phyloP scores from a whole-genome alignment of 2,888 invertebrate species.

The Itoplectis maculator region DNA sequence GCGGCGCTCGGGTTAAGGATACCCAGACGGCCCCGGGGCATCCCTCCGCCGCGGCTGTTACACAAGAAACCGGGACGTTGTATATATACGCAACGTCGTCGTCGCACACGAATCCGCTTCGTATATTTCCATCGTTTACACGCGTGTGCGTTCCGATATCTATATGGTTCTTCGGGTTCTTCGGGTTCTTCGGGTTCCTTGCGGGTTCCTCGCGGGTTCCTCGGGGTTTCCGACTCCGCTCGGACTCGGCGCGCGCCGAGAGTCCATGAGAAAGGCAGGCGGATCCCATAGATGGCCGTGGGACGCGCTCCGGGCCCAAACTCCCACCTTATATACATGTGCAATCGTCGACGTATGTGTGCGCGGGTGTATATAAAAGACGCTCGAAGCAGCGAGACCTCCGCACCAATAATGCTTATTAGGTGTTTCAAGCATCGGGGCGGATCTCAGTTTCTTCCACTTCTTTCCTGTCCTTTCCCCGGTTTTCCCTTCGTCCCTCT shows the following conservation, averaged over 20 bases:
- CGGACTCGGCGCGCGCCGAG: conserved; percentile 33
- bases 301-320: conserved; percentile 82
- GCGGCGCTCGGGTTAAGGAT: conserved; percentile 65
- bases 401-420: conserved; percentile 77
- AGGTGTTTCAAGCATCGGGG: conserved; percentile 68
- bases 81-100: conserved; percentile 26
- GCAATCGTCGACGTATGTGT: background rate
- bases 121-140: background rate
- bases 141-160: conserved; percentile 41
- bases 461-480: background rate
- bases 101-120: too few relatives aligned
- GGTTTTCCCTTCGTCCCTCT: background rate
- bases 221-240: too few relatives aligned
- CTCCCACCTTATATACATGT: conserved; percentile 77
- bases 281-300: conserved; percentile 82
- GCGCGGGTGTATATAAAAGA: conserved; percentile 20
- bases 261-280: conserved; percentile 80
- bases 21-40: conserved; percentile 68
- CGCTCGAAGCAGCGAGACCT: conserved; percentile 52
- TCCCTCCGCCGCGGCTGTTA: conserved; percentile 66
- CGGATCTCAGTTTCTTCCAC: conserved; percentile 43
- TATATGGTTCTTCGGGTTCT: too few relatives aligned
- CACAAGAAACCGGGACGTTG: conserved; percentile 63
- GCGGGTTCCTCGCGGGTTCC: conserved; percentile 49
- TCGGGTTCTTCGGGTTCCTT: conserved; percentile 49